Evolutionary conservation across 2,113 vertebrate species (phyloP).

Genomic region (Oreochromis tanganicae): DNA sequence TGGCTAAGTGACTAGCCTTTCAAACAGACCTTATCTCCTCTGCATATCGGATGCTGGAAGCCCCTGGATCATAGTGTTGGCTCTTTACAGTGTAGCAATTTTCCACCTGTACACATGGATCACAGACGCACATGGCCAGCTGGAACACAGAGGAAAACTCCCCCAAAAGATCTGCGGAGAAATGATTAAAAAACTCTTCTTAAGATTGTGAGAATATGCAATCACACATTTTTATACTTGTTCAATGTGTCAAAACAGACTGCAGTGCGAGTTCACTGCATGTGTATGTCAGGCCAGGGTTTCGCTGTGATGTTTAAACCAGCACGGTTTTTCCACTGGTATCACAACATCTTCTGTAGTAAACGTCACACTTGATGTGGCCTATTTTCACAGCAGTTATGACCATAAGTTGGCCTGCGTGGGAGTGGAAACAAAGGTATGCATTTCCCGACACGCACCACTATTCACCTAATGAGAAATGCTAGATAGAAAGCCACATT

Average conservation of each 20-base stretch:
- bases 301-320: neutral
- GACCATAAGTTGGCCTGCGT: neutral
- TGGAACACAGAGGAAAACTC: neutral
- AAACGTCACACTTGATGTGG: neutral
- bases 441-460: neutral
- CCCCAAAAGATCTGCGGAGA: neutral
- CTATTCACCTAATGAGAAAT: neutral
- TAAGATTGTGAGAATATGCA: neutral
- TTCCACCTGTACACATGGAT: conserved; percentile 51
- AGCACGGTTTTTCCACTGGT: neutral
- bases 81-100: conserved; percentile 9
- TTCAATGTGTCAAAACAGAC: neutral
- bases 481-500: neutral
- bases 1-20: conserved; percentile 47
- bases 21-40: conserved; percentile 55
- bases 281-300: neutral
- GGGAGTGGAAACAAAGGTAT: neutral
- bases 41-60: conserved; percentile 46
- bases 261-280: neutral
- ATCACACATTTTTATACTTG: neutral
- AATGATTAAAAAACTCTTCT: neutral
- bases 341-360: neutral
- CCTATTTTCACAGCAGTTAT: neutral
- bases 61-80: conserved; percentile 26
- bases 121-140: conserved; percentile 1